Percentiles rank a stretch among this genome's conserved stretches.
phyloP scores from a whole-genome alignment of 2,797 vertebrate species.

The Malurus leucopterus region DNA sequence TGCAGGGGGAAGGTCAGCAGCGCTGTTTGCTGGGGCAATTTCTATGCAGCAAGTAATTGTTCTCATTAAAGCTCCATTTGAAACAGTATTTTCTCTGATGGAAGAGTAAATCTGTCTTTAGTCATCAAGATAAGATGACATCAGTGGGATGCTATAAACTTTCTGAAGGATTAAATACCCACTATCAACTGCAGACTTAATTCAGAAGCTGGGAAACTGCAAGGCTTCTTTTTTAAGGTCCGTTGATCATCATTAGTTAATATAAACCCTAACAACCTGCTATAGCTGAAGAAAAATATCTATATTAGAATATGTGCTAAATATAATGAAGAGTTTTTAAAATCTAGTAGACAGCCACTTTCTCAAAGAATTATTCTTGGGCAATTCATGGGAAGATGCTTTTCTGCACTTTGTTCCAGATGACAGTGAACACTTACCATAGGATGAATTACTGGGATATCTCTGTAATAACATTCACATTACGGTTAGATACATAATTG shows the following conservation, averaged over 20 bases:
- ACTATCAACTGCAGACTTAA: not conserved
- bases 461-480: not conserved
- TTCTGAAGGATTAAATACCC: not conserved
- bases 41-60: not conserved
- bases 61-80: slow-evolving; percentile 34
- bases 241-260: not conserved
- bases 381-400: not conserved
- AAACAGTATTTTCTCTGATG: slow-evolving; percentile 27
- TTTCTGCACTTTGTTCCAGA: not conserved
- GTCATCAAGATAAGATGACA: slow-evolving; percentile 16
- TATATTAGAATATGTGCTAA: not conserved
- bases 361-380: not conserved
- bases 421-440: not conserved
- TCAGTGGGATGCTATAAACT: slow-evolving; percentile 1
- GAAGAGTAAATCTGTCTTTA: slow-evolving; percentile 47
- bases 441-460: not conserved
- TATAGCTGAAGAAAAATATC: not conserved
- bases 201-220: slow-evolving; percentile 11
- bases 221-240: slow-evolving; percentile 20
- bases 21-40: not conserved
- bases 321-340: not conserved
- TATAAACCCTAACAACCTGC: not conserved
- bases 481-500: not conserved
- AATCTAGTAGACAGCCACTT: not conserved
- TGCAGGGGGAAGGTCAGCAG: slow-evolving; percentile 26